phyloP scores from a whole-genome alignment of 2,888 invertebrate species.

The Nephrotoma appendiculata region DNA sequence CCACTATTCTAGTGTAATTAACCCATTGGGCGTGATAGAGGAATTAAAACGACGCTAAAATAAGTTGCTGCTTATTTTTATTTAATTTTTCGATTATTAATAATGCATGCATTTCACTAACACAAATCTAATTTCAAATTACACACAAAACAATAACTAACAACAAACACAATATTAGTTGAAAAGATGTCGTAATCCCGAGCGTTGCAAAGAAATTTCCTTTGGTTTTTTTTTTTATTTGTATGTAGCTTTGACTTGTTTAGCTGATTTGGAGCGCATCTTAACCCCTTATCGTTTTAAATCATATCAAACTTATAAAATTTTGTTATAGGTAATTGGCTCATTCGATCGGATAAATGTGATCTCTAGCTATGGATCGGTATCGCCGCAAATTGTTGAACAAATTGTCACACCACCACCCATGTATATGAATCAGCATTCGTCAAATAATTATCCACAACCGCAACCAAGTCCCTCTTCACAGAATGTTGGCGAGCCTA shows the following conservation, averaged over 20 bases:
- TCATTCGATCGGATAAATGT: slow-evolving; percentile 24
- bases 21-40: not conserved
- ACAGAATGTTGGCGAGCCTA: slow-evolving; percentile 14
- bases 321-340: slow-evolving; percentile 20
- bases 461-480: slow-evolving; percentile 26
- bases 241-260: not conserved
- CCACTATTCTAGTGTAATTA: not conserved
- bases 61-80: not conserved
- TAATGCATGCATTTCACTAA: not conserved
- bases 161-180: not conserved
- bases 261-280: not conserved
- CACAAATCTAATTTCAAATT: not conserved
- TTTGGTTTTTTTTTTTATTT: not conserved
- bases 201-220: not conserved
- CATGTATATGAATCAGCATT: slow-evolving; percentile 13
- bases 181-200: not conserved
- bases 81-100: not conserved
- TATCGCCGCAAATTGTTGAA: slow-evolving; percentile 14
- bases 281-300: not conserved
- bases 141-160: not conserved
- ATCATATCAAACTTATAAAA: not conserved
- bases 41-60: not conserved
- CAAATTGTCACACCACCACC: slow-evolving; percentile 24
- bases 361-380: slow-evolving; percentile 19
- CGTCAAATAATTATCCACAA: slow-evolving; percentile 9